Evolutionary conservation across 1,140 invertebrate genomes (phyloP), one percentile per base, ranked within the genome.

Genomic region (Anastrepha obliqua): DNA sequence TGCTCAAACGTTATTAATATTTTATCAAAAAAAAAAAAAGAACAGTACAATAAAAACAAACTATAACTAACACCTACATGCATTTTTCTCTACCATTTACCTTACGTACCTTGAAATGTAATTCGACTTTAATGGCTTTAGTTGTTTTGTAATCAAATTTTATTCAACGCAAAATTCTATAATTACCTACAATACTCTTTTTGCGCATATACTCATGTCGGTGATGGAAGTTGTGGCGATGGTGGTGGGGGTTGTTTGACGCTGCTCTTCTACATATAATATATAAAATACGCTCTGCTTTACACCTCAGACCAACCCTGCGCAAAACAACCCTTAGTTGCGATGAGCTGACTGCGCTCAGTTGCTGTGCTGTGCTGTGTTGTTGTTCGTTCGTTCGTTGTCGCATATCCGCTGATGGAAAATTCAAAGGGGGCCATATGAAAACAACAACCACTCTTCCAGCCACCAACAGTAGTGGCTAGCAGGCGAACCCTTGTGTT

Each of bases 401-500:
- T 51, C 47, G 74, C 74, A 81, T 81, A 81, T 81, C n/a, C 74
- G 74, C 47, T 81, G 74, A 47, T 81, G 74, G 74, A 81, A 81
- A 81, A 81, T 81, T 81, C 13, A 81, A 70, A 81, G 74, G 51
- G 74, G 74, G 74, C n/a, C 74, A 9, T 20, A 81, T 58, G 47
- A n/a, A 8, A 78, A 78, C 47, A 78, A 78, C 47, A 81, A 55
- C 44, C 51, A 55, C 51, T 55, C 51, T 67, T 42, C 39, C 39
- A 39, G 64, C 20, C 1, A 67, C 8, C 8, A 20, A 8, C 17
- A 39, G 42, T n/a, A 17, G 5, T 13, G 44, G 17, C n/a, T n/a
- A 42, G 8, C 42, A 74, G 44, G 44, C 70, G 44, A 74, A 74
- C 70, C 70, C 70, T 74, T 81, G 20, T 13, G 47, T 81, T 51